Evolutionary conservation across 2,888 invertebrate genomes (phyloP).

Genomic region (Meliscaeva auricollis): DNA sequence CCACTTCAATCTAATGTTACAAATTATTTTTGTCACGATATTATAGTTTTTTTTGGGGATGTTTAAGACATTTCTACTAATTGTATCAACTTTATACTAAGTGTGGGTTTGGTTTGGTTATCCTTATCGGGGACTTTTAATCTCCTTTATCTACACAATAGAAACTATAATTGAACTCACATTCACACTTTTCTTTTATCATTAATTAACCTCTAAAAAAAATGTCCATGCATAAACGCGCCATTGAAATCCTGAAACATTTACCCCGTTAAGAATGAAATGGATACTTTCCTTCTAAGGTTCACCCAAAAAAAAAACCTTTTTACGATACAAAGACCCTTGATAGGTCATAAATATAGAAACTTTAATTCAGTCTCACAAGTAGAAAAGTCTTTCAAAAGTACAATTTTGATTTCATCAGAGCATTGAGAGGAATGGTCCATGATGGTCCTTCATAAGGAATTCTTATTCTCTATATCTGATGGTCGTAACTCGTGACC

Average conservation of each 20-base stretch:
- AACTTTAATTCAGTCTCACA: background rate
- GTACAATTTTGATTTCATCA: conserved; percentile 18
- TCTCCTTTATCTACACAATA: background rate
- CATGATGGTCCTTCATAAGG: conserved; percentile 14
- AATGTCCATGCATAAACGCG: background rate
- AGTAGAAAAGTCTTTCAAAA: background rate
- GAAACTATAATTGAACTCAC: background rate
- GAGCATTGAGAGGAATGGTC: conserved; percentile 15
- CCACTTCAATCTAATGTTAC: conserved; percentile 2
- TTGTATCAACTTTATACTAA: background rate
- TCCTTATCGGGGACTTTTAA: conserved; percentile 6
- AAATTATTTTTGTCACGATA: conserved; percentile 20
- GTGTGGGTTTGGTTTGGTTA: background rate
- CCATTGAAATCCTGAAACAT: background rate
- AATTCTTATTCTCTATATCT: conserved; percentile 11
- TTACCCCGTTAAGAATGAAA: background rate
- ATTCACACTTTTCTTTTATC: conserved; percentile 22
- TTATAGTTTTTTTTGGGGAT: background rate
- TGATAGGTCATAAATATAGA: conserved; percentile 6
- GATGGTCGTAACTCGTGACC: conserved; percentile 26
- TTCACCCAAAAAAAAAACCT: background rate
- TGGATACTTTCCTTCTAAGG: conserved; percentile 1
- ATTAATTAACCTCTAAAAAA: conserved; percentile 21
- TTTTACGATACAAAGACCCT: background rate
- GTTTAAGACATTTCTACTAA: background rate